phyloP scores from a whole-genome alignment of 2,797 vertebrate genomes.

The Distichodus sexfasciatus region DNA sequence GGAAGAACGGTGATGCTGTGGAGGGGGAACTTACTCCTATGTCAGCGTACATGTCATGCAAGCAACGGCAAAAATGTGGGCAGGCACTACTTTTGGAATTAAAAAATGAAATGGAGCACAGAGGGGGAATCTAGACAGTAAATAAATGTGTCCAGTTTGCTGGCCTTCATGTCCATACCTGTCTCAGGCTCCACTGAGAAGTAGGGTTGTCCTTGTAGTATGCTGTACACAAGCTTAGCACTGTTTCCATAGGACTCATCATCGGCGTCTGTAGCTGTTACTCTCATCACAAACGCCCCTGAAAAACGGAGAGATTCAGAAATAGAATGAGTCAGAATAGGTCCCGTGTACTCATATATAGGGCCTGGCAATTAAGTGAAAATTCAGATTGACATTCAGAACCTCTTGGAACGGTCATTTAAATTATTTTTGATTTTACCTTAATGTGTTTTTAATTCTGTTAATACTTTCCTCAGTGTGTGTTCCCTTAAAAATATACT shows the following conservation, averaged over 20 bases:
- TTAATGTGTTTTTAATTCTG: no score
- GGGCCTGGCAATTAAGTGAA: no score
- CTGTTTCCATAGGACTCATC: conserved; percentile 95
- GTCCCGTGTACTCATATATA: not conserved
- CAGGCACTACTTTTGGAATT: no score
- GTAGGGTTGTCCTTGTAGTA: conserved; percentile 93
- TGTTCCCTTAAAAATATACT: no score
- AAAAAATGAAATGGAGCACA: no score
- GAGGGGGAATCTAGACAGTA: not conserved
- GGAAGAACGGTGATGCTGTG: not conserved
- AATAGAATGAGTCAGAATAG: not conserved
- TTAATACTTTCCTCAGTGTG: no score
- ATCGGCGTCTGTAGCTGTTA: conserved; percentile 90
- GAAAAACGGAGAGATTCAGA: conserved; percentile 24
- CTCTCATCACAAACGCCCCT: conserved; percentile 91
- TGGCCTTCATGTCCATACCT: conserved; percentile 66
- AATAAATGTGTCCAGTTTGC: not conserved
- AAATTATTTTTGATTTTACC: no score
- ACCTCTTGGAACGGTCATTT: no score
- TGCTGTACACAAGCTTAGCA: conserved; percentile 94
- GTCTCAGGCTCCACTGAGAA: conserved; percentile 96
- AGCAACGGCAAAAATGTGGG: no score
- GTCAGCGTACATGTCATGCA: not conserved
- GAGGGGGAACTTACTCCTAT: not conserved
- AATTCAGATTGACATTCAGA: no score